Conservation (phyloP, 1,140 invertebrate species). For the Eupeodes corollae region DNA sequence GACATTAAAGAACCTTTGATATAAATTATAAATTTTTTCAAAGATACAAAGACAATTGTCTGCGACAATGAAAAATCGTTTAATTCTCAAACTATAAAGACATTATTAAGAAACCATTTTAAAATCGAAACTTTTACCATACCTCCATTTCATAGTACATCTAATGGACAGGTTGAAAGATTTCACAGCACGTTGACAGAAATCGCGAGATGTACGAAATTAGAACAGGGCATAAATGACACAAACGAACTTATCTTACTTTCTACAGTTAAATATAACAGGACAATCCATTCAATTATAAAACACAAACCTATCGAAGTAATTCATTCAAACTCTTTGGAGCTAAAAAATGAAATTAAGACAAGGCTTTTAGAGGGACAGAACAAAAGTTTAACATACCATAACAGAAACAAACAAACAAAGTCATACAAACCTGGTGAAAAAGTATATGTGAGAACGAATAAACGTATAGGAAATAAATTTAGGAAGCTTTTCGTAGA, state of each 20-base stretch:
- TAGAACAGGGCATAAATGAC: constrained; percentile 7
- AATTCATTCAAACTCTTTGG: neutral
- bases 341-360: neutral
- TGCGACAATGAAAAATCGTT: no score
- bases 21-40: constrained; percentile 9
- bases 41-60: no score
- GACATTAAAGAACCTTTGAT: constrained; percentile 5
- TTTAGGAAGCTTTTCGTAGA: neutral
- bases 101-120: neutral
- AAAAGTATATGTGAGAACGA: no score
- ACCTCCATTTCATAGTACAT: no score
- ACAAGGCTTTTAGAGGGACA: neutral
- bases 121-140: constrained; percentile 1
- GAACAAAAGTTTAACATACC: neutral
- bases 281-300: constrained; percentile 6
- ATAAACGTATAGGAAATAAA: neutral
- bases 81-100: no score
- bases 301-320: constrained; percentile 6
- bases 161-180: constrained; percentile 11
- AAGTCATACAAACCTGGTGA: no score
- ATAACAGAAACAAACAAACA: neutral
- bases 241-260: constrained; percentile 6
- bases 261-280: constrained; percentile 9
- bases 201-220: constrained; percentile 9
- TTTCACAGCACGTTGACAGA: constrained; percentile 11